Conservation (phyloP, 2,797 vertebrate genomes). For the Chelidonichthys spinosus region DNA sequence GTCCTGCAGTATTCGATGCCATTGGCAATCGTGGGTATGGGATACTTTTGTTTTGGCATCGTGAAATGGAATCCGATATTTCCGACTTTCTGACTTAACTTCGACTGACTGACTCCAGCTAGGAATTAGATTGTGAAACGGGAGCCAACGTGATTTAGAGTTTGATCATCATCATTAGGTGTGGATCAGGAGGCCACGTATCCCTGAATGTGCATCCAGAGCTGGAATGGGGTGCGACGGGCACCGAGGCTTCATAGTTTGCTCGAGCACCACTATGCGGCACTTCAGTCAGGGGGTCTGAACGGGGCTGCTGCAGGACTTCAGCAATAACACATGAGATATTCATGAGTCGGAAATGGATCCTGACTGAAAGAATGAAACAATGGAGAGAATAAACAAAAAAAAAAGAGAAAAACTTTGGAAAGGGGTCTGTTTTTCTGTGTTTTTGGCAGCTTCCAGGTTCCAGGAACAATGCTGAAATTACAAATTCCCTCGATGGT, state of each 20-base stretch:
- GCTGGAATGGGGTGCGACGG: neutral
- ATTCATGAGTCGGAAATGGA: slow-evolving; percentile 1
- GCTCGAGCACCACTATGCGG: slow-evolving; percentile 17
- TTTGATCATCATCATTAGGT: slow-evolving; percentile 28
- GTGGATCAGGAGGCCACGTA: neutral
- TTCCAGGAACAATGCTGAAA: neutral
- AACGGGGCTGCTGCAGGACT: neutral
- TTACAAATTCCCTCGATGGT: neutral
- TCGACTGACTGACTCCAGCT: neutral
- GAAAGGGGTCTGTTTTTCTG: no score
- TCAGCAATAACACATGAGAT: neutral
- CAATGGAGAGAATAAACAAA: neutral
- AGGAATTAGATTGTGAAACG: neutral
- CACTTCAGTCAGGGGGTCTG: slow-evolving; percentile 1
- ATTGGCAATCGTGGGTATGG: neutral
- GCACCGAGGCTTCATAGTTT: neutral
- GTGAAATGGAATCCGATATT: slow-evolving; percentile 2
- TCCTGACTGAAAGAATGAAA: neutral
- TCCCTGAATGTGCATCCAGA: neutral
- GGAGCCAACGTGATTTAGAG: neutral
- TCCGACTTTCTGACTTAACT: neutral
- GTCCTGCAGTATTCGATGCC: slow-evolving; percentile 4
- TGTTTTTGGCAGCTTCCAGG: no score
- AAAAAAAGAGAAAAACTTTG: no score
- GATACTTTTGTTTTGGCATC: neutral